A percentile compares a stretch with the other conserved stretches of the same genome.
These are phyloP conservation scores for Adoxophyes honmai DNA, from an alignment of 1,140 invertebrate genomes.

Conservation along the genomic window DNA sequence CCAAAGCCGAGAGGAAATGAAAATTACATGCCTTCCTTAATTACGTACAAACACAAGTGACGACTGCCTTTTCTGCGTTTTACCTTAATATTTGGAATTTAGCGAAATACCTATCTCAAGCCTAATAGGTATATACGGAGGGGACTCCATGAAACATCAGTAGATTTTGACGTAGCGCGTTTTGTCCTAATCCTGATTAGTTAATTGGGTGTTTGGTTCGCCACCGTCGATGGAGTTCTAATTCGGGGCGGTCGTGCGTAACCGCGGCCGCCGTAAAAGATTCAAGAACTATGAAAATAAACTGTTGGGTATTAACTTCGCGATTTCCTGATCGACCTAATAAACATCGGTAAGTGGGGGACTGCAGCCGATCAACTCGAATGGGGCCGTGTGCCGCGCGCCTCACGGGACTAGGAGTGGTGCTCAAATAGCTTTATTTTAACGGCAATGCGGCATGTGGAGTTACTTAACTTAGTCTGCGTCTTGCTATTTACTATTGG, in stretches of 20 bases:
- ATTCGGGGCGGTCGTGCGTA: constrained; percentile 23
- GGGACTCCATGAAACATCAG: too few relatives aligned
- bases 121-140: too few relatives aligned
- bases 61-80: not conserved
- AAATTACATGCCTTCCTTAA: constrained; percentile 41
- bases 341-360: constrained; percentile 54
- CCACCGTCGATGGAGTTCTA: constrained; percentile 24
- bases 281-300: constrained; percentile 52
- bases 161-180: too few relatives aligned
- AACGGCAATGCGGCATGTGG: constrained; percentile 55
- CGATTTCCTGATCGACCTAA: constrained; percentile 66
- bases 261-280: constrained; percentile 13
- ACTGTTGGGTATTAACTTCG: constrained; percentile 41
- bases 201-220: constrained; percentile 18
- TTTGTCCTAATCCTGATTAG: too few relatives aligned
- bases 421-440: constrained; percentile 51
- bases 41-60: constrained; percentile 15
- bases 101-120: too few relatives aligned
- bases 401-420: constrained; percentile 35
- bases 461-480: constrained; percentile 17
- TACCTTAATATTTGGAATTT: too few relatives aligned
- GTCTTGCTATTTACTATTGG: too few relatives aligned
- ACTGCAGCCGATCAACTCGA: constrained; percentile 61
- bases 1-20: constrained; percentile 33
- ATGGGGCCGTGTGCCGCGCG: constrained; percentile 42